Conservation (phyloP, 2,797 vertebrate species). For the Amblyopsis hoosieri region DNA sequence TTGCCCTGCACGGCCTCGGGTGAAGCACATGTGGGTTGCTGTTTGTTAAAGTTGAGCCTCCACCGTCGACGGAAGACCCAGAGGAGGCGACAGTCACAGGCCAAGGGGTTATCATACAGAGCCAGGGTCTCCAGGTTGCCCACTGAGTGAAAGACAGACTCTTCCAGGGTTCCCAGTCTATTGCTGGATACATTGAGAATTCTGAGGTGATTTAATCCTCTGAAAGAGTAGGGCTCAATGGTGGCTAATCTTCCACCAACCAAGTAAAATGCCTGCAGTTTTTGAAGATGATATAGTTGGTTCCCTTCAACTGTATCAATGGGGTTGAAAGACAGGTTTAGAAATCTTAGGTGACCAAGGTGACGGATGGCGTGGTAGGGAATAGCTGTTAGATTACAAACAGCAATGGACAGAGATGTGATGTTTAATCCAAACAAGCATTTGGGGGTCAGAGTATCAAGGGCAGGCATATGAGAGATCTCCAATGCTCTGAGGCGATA, state of each 20-base stretch:
- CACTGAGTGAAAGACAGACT: constrained; percentile 94
- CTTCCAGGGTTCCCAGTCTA: constrained; percentile 91
- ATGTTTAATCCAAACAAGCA: constrained; percentile 96
- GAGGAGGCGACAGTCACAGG: constrained; percentile 95
- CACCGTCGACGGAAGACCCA: constrained; percentile 98
- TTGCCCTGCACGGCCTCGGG: constrained; percentile 91
- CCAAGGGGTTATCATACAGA: constrained; percentile 92
- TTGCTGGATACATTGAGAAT: constrained; percentile 96
- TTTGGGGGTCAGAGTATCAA: constrained; percentile 93
- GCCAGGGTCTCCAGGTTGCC: constrained; percentile 96
- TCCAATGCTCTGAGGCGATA: constrained; percentile 92
- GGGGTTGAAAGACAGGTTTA: constrained; percentile 97
- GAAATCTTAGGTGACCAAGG: constrained; percentile 92
- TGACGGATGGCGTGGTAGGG: constrained; percentile 94
- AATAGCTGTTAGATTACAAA: constrained; percentile 91
- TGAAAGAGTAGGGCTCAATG: constrained; percentile 95
- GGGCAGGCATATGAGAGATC: constrained; percentile 91
- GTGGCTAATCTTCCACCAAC: constrained; percentile 88
- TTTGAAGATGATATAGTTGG: constrained; percentile 90
- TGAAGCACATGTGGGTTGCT: constrained; percentile 90
- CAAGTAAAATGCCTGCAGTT: constrained; percentile 95
- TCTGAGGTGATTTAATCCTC: constrained; percentile 93
- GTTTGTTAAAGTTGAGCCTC: constrained; percentile 95
- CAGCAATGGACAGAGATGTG: constrained; percentile 91
- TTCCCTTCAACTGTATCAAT: constrained; percentile 91